Percentiles rank a stretch among this genome's conserved stretches.
Conservation (phyloP, 1,140 invertebrate species). For the Trichoplusia ni region DNA sequence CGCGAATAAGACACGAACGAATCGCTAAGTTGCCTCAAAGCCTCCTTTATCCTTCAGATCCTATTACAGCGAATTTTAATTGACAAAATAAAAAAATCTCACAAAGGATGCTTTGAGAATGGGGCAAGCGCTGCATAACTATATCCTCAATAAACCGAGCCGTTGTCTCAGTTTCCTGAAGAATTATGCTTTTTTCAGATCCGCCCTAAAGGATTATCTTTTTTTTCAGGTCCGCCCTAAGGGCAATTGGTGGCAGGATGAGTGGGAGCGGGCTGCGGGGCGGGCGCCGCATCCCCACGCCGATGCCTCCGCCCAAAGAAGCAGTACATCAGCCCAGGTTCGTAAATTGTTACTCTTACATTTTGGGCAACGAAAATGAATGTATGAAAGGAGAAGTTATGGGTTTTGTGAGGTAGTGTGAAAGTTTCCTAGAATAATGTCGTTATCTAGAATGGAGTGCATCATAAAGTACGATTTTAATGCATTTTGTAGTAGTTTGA, state of each 20-base stretch:
- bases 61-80: slow-evolving; percentile 11
- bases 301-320: slow-evolving; percentile 71
- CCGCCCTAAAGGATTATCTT: slow-evolving; percentile 44
- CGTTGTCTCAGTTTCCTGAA: slow-evolving; percentile 44
- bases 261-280: slow-evolving; percentile 57
- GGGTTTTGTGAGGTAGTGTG: too few relatives aligned
- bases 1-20: not conserved
- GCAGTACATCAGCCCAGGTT: slow-evolving; percentile 54
- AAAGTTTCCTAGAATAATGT: too few relatives aligned
- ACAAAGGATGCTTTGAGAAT: not conserved
- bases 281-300: slow-evolving; percentile 69
- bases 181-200: slow-evolving; percentile 63
- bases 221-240: slow-evolving; percentile 62
- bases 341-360: slow-evolving; percentile 23
- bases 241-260: slow-evolving; percentile 51
- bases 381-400: not conserved
- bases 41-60: not conserved
- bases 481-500: too few relatives aligned
- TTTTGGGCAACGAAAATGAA: not conserved
- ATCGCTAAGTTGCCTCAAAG: not conserved
- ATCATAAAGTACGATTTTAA: too few relatives aligned
- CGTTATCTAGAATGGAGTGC: too few relatives aligned
- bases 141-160: slow-evolving; percentile 19
- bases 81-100: slow-evolving; percentile 7
- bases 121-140: not conserved